Conservation (phyloP, 1,140 invertebrate species). For the Dinothrombium tinctorium region DNA sequence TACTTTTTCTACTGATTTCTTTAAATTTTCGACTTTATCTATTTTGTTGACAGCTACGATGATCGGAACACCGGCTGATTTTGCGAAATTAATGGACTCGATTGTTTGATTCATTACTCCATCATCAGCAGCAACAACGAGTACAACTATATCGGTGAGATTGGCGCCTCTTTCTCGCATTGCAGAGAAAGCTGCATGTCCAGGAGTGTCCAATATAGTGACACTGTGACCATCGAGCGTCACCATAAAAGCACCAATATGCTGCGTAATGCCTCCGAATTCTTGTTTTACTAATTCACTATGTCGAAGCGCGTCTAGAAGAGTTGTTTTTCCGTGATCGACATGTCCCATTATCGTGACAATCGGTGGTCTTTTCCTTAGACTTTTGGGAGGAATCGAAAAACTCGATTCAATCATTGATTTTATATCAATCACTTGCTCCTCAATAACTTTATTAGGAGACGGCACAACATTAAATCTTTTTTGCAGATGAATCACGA, state of each 20-base stretch:
- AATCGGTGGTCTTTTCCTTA: constrained; percentile 51
- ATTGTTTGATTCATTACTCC: constrained; percentile 93
- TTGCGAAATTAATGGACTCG: constrained; percentile 30
- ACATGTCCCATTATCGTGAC: constrained; percentile 99
- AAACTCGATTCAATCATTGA: neutral
- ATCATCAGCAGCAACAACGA: constrained; percentile 96
- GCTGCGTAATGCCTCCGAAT: constrained; percentile 98
- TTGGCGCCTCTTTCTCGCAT: constrained; percentile 76
- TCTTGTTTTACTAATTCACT: constrained; percentile 65
- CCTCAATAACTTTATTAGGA: neutral
- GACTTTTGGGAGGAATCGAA: constrained; percentile 4
- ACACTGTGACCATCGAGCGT: constrained; percentile 20
- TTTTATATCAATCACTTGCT: neutral
- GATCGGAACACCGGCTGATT: constrained; percentile 56
- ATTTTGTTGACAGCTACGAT: constrained; percentile 99
- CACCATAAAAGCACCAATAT: constrained; percentile 76
- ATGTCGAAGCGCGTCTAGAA: constrained; percentile 68
- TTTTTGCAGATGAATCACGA: neutral
- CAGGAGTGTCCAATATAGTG: constrained; percentile 98
- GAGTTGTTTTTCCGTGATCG: constrained; percentile 95
- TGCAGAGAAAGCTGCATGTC: constrained; percentile 79
- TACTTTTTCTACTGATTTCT: constrained; percentile 41
- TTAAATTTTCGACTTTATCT: constrained; percentile 43
- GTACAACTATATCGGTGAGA: constrained; percentile 77
- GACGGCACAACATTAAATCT: neutral